Evolutionary conservation across 35 echinoderm and acorn worm genomes (phyloP).

Genomic region (Apostichopus parvimensis): DNA sequence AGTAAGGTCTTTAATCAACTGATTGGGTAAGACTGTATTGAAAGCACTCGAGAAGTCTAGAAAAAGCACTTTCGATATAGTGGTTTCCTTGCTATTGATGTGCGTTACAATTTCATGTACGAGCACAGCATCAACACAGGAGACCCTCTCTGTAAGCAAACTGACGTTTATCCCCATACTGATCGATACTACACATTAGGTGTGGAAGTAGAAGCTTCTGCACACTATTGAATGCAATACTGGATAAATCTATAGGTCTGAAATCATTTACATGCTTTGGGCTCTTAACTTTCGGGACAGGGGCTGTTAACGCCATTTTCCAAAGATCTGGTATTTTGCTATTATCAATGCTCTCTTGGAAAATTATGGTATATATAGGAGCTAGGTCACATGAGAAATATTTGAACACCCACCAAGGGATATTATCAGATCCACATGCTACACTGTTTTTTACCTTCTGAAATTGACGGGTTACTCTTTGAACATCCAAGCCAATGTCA

Average conservation of each 20-base stretch:
- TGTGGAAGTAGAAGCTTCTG: slow-evolving; percentile 1
- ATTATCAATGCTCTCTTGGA: not conserved
- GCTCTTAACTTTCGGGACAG: not conserved
- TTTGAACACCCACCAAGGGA: no score
- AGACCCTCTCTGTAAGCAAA: slow-evolving; percentile 20
- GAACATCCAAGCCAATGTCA: no score
- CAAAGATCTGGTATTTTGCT: not conserved
- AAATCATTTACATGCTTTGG: not conserved
- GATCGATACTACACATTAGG: not conserved
- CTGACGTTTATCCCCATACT: not conserved
- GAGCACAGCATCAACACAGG: slow-evolving; percentile 10
- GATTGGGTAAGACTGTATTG: slow-evolving; percentile 43
- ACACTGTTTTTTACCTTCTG: no score
- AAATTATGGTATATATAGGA: no score
- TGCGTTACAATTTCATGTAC: not conserved
- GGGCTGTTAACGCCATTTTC: not conserved
- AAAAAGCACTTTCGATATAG: slow-evolving; percentile 24
- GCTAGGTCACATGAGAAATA: no score
- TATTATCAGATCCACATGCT: no score
- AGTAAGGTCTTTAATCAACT: slow-evolving; percentile 9
- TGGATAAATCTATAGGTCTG: slow-evolving; percentile 1
- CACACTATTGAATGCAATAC: slow-evolving; percentile 39
- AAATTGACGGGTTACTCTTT: not conserved
- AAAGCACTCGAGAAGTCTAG: slow-evolving; percentile 28
- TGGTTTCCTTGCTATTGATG: slow-evolving; percentile 22